phyloP scores from a whole-genome alignment of 2,113 vertebrate species.

The Galeopterus variegatus region DNA sequence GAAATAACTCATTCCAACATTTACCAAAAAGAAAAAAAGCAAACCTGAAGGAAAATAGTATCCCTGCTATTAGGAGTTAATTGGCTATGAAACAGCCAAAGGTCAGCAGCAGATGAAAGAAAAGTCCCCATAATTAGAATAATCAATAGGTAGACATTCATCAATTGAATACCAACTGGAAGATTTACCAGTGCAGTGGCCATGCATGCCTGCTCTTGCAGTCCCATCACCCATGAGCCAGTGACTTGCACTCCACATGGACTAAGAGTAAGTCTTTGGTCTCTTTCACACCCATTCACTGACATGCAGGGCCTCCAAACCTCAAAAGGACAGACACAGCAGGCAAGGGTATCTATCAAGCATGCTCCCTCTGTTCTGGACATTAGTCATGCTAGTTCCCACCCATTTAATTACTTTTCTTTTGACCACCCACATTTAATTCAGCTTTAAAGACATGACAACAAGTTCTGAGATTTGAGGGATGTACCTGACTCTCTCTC shows the following conservation, averaged over 20 bases:
- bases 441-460: constrained; percentile 78
- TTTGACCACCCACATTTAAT: constrained; percentile 64
- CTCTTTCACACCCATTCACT: constrained; percentile 1
- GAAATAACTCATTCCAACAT: constrained; percentile 48
- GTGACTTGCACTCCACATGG: not conserved
- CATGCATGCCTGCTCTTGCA: constrained; percentile 52
- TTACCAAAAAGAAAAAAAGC: not conserved
- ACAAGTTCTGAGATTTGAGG: constrained; percentile 81
- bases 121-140: not conserved
- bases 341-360: not conserved
- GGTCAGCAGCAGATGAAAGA: not conserved
- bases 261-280: not conserved
- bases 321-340: constrained; percentile 29
- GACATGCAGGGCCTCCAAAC: constrained; percentile 68
- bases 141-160: not conserved
- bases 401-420: constrained; percentile 27
- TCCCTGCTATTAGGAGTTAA: not conserved
- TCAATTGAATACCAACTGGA: not conserved
- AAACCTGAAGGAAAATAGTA: not conserved
- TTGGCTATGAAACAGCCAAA: constrained; percentile 35
- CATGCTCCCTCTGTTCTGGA: constrained; percentile 57
- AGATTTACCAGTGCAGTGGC: not conserved
- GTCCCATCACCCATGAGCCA: not conserved
- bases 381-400: constrained; percentile 60
- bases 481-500: constrained; percentile 84